Conservation (phyloP, 2,888 invertebrate genomes). For the Drosophila setosimentum region DNA sequence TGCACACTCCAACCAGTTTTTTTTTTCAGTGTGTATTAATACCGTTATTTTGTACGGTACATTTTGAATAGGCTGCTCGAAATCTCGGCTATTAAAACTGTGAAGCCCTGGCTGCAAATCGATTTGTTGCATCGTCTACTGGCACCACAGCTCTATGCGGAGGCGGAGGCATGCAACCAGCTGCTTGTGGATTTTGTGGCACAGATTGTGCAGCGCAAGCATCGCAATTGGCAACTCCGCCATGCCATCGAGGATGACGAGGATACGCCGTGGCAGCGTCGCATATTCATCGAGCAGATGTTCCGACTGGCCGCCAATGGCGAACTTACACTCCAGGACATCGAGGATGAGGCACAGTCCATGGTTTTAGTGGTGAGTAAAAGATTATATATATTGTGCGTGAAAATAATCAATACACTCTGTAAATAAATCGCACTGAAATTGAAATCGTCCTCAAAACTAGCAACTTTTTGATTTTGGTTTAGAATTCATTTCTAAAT, state of each 20-base stretch:
- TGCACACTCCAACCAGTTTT: background rate
- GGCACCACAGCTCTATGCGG: constrained; percentile 72
- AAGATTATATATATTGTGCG: background rate
- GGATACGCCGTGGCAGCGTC: constrained; percentile 62
- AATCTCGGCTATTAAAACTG: constrained; percentile 81
- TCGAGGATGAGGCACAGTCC: constrained; percentile 83
- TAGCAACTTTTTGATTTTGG: background rate
- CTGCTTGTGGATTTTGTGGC: constrained; percentile 81
- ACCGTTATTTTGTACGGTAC: background rate
- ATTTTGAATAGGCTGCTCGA: constrained; percentile 67
- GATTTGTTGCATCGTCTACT: constrained; percentile 82
- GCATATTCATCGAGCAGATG: constrained; percentile 84
- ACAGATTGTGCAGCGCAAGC: constrained; percentile 80
- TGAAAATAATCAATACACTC: background rate
- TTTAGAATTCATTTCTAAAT: background rate
- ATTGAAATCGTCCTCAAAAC: background rate
- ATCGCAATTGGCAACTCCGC: constrained; percentile 76
- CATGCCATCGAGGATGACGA: constrained; percentile 35
- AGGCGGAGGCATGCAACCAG: constrained; percentile 71
- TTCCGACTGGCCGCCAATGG: constrained; percentile 83
- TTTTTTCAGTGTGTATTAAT: constrained; percentile 3
- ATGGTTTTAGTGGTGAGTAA: constrained; percentile 83
- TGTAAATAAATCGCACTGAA: background rate
- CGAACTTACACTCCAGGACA: constrained; percentile 81
- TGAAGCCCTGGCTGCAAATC: constrained; percentile 84